Percentiles rank a stretch among this genome's conserved stretches.
Conservation (phyloP, 2,113 vertebrate genomes). For the Chionodraco myersi region DNA sequence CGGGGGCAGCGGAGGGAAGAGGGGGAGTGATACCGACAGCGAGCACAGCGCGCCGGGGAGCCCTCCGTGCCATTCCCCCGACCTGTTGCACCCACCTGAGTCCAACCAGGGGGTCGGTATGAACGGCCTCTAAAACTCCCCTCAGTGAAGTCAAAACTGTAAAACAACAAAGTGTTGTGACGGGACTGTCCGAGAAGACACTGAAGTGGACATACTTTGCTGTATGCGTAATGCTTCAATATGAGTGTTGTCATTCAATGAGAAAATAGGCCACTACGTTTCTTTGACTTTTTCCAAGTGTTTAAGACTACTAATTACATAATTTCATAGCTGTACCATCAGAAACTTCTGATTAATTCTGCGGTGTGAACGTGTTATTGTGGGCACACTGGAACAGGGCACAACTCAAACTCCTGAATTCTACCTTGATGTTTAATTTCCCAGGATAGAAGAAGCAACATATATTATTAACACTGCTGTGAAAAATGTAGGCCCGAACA, state of each 20-base stretch:
- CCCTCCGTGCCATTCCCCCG: constrained; percentile 93
- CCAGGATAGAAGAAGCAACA: constrained; percentile 28
- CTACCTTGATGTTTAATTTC: constrained; percentile 43
- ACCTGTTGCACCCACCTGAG: constrained; percentile 91
- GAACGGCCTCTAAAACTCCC: constrained; percentile 86
- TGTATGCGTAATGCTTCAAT: constrained; percentile 46
- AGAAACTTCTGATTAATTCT: constrained; percentile 50
- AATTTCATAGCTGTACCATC: constrained; percentile 42
- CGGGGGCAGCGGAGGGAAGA: constrained; percentile 90
- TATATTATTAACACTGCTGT: constrained; percentile 40
- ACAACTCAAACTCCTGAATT: constrained; percentile 29
- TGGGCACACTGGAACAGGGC: constrained; percentile 47
- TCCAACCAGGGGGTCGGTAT: constrained; percentile 79
- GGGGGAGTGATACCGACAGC: constrained; percentile 97
- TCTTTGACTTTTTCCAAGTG: constrained; percentile 58
- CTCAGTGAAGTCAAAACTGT: constrained; percentile 70
- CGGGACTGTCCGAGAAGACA: constrained; percentile 43
- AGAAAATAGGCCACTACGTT: constrained; percentile 56
- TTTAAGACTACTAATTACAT: constrained; percentile 62
- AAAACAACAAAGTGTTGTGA: constrained; percentile 35
- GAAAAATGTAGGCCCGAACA: constrained; percentile 60
- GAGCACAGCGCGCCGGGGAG: constrained; percentile 95
- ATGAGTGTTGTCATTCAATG: constrained; percentile 47
- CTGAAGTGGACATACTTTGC: constrained; percentile 58
- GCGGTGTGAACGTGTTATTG: constrained; percentile 55